Percentiles rank a stretch among this genome's conserved stretches.
phyloP scores from a whole-genome alignment of 1,140 invertebrate species.

The Drosophila mojavensis region DNA sequence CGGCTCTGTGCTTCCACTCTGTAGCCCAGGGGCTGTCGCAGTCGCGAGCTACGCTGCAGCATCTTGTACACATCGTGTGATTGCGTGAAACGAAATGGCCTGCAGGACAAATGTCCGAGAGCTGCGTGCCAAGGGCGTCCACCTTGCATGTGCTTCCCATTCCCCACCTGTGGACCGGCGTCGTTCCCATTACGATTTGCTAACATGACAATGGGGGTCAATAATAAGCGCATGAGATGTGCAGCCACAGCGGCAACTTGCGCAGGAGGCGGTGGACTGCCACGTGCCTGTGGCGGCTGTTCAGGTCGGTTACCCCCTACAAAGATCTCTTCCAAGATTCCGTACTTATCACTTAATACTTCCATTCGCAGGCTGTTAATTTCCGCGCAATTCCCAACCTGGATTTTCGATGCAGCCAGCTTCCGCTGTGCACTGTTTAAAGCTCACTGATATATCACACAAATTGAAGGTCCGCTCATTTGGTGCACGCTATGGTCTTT shows the following conservation, averaged over 20 bases:
- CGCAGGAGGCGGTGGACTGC: constrained; percentile 39
- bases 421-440: neutral
- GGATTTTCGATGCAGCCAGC: neutral
- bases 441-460: neutral
- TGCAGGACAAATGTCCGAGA: constrained; percentile 90
- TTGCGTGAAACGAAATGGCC: constrained; percentile 90
- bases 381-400: neutral
- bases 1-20: neutral
- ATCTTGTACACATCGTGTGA: constrained; percentile 89
- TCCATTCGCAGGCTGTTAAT: neutral
- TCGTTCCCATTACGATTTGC: constrained; percentile 72
- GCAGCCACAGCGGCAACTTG: constrained; percentile 56
- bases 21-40: constrained; percentile 85
- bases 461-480: neutral
- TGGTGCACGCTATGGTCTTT: neutral
- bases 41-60: constrained; percentile 88
- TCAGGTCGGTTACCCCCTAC: neutral
- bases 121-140: constrained; percentile 88
- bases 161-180: constrained; percentile 86
- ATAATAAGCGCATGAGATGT: constrained; percentile 74
- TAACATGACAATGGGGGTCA: constrained; percentile 81
- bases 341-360: neutral
- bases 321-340: neutral
- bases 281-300: constrained; percentile 48
- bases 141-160: constrained; percentile 87